phyloP scores from a whole-genome alignment of 2,888 invertebrate species.

The Drosophila yooni region DNA sequence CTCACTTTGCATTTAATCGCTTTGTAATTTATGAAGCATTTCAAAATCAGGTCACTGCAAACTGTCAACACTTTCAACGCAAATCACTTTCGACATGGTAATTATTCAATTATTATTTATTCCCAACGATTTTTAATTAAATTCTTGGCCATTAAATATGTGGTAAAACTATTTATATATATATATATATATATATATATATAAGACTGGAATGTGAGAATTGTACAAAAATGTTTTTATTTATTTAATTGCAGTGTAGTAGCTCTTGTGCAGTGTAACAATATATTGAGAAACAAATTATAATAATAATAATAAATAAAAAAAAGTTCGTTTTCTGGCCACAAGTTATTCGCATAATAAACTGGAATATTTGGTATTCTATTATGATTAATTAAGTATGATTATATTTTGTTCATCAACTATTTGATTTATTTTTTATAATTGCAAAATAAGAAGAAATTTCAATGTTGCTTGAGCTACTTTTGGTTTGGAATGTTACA shows the following conservation, averaged over 20 bases:
- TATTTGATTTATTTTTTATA: not conserved
- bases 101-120: slow-evolving; percentile 35
- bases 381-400: not conserved
- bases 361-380: not conserved
- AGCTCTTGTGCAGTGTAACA: not conserved
- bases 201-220: not conserved
- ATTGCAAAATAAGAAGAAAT: not conserved
- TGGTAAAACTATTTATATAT: not conserved
- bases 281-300: too few species aligned
- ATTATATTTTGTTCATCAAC: not conserved
- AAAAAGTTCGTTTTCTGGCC: not conserved
- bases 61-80: slow-evolving; percentile 22
- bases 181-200: accelerated
- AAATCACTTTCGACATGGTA: slow-evolving; percentile 35
- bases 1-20: slow-evolving; percentile 39
- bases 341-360: not conserved
- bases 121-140: slow-evolving; percentile 38
- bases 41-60: slow-evolving; percentile 53
- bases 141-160: not conserved
- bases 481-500: not conserved
- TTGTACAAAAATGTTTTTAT: not conserved
- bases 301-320: too few species aligned
- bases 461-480: not conserved
- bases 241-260: not conserved
- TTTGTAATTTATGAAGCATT: slow-evolving; percentile 17